phyloP scores from a whole-genome alignment of 2,113 vertebrate genomes.

The Sterrhoptilus dennistouni region DNA sequence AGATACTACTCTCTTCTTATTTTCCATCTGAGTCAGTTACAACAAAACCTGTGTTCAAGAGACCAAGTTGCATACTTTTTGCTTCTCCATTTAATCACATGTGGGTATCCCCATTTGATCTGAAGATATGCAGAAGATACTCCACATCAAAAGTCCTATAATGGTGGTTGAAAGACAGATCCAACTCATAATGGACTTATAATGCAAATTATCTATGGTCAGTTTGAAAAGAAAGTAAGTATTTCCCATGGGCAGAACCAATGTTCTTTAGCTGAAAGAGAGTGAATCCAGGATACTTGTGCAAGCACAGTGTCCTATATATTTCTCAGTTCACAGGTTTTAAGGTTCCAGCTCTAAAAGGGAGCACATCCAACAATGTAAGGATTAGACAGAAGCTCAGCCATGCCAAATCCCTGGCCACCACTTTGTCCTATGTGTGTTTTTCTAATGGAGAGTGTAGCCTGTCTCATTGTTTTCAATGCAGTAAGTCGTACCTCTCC shows the following conservation, averaged over 20 bases:
- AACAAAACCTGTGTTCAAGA: background rate
- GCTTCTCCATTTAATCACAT: background rate
- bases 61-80: background rate
- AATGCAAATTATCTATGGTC: background rate
- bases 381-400: background rate
- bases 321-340: background rate
- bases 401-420: background rate
- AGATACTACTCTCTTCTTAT: background rate
- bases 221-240: background rate
- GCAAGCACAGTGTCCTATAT: background rate
- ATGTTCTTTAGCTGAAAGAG: background rate
- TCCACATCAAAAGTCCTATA: background rate
- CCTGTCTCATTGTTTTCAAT: background rate
- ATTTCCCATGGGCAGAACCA: background rate
- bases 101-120: background rate
- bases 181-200: background rate
- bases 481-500: background rate
- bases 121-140: background rate
- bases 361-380: background rate
- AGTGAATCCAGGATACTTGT: background rate
- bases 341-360: background rate
- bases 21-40: constrained; percentile 50
- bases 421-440: background rate
- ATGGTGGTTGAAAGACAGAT: background rate
- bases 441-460: background rate